A percentile compares a stretch with the other conserved stretches of the same genome.
Conservation (phyloP, 2,113 vertebrate species). For the Lampris incognitus region DNA sequence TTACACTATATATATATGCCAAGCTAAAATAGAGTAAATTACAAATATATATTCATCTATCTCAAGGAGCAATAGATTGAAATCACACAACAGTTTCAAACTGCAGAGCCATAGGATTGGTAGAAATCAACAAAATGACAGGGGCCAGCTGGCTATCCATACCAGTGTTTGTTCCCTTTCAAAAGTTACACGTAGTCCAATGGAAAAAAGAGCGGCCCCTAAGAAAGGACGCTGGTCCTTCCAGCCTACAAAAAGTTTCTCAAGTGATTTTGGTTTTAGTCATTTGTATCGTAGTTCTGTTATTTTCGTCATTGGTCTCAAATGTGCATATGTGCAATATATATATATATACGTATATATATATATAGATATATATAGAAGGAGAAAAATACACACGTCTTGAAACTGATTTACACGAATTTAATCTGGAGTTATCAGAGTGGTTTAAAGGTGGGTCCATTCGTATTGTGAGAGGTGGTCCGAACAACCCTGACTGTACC, state of each 20-base stretch:
- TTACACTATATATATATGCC: constrained; percentile 52
- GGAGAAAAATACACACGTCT: constrained; percentile 26
- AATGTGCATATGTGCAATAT: constrained; percentile 60
- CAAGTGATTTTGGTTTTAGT: constrained; percentile 75
- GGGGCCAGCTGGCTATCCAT: constrained; percentile 16
- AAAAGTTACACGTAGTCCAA: constrained; percentile 59
- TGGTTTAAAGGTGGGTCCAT: not conserved
- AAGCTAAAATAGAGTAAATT: constrained; percentile 74
- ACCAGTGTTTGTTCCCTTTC: constrained; percentile 33
- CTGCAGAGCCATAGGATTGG: constrained; percentile 44
- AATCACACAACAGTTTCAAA: constrained; percentile 65
- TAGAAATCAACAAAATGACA: constrained; percentile 59
- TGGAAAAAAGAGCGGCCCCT: constrained; percentile 55
- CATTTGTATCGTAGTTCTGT: constrained; percentile 47
- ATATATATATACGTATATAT: constrained; percentile 60
- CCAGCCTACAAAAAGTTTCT: constrained; percentile 57
- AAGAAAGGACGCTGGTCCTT: constrained; percentile 62
- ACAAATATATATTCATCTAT: constrained; percentile 79
- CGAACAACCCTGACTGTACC: constrained; percentile 1
- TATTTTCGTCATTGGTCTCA: constrained; percentile 43
- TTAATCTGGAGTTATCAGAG: constrained; percentile 20
- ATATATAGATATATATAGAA: constrained; percentile 1
- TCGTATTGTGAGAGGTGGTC: constrained; percentile 30
- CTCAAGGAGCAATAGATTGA: constrained; percentile 67
- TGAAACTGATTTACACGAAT: constrained; percentile 14